A percentile compares a stretch with the other conserved stretches of the same genome.
Conservation (phyloP, 2,113 vertebrate species). For the Motacilla tschutschensis region DNA sequence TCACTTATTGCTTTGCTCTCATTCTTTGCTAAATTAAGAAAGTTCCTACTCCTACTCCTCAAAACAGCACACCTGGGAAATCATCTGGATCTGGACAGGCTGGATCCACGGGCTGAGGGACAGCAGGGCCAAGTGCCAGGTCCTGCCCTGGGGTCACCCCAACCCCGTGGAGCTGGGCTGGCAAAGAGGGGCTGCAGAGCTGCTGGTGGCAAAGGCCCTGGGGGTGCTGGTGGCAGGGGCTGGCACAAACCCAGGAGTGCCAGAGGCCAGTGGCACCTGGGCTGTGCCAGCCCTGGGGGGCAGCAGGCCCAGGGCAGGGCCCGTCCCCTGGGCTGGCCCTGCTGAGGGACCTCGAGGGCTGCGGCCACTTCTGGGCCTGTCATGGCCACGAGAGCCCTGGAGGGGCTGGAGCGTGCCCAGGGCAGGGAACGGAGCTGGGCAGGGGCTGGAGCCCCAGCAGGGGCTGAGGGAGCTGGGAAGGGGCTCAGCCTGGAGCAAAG, state of each 20-base stretch:
- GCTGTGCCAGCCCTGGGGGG: background rate
- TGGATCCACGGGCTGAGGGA: background rate
- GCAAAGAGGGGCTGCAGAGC: background rate
- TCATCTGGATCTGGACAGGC: background rate
- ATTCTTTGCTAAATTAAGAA: background rate
- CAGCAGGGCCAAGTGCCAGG: fast-evolving
- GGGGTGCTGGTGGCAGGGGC: background rate
- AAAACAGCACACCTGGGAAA: background rate
- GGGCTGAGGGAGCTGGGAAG: background rate
- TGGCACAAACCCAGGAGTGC: background rate
- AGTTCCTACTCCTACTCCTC: background rate
- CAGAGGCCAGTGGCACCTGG: background rate
- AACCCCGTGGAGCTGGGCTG: background rate
- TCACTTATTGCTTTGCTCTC: background rate
- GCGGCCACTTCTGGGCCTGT: background rate
- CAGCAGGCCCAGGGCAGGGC: background rate
- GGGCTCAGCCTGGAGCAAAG: background rate
- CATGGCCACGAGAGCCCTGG: too few relatives aligned
- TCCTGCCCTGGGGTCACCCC: background rate
- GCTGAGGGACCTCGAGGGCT: background rate
- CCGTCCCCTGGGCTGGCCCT: background rate
- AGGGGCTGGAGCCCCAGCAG: background rate
- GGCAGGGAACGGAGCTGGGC: background rate
- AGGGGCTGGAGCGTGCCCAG: background rate
- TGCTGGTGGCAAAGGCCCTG: background rate